These are phyloP conservation scores for Enteromius anoplus DNA, from an alignment of 2,797 vertebrate species.

Conservation along the genomic window DNA sequence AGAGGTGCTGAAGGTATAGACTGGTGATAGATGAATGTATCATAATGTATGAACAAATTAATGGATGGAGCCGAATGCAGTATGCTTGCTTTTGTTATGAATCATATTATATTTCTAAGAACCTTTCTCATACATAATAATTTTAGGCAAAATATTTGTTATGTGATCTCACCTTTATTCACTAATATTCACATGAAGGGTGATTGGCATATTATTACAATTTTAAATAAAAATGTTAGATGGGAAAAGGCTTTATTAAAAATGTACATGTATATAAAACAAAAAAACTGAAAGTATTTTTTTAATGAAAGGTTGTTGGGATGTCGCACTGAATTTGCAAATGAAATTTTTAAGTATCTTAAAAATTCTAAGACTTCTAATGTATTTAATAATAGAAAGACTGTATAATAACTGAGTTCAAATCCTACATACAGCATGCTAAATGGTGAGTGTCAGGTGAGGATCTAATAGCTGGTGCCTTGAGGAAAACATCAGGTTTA, in stretches of 20 bases:
- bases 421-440: neutral
- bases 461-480: constrained; percentile 25
- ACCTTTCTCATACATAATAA: neutral
- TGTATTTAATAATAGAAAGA: neutral
- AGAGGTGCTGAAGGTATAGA: neutral
- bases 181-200: neutral
- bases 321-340: neutral
- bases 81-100: neutral
- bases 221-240: neutral
- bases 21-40: neutral
- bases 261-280: neutral
- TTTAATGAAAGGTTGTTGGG: neutral
- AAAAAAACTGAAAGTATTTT: neutral
- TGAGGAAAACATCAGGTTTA: constrained; percentile 52
- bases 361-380: neutral
- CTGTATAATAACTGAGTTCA: neutral
- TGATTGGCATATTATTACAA: neutral
- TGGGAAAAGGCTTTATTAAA: neutral
- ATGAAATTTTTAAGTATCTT: neutral
- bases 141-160: neutral
- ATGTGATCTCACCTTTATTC: neutral
- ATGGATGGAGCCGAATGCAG: neutral
- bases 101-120: neutral
- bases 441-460: neutral
- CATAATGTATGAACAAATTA: neutral